These are phyloP conservation scores for Staurois parvus DNA, from an alignment of 2,797 vertebrate species.

Conservation along the genomic window DNA sequence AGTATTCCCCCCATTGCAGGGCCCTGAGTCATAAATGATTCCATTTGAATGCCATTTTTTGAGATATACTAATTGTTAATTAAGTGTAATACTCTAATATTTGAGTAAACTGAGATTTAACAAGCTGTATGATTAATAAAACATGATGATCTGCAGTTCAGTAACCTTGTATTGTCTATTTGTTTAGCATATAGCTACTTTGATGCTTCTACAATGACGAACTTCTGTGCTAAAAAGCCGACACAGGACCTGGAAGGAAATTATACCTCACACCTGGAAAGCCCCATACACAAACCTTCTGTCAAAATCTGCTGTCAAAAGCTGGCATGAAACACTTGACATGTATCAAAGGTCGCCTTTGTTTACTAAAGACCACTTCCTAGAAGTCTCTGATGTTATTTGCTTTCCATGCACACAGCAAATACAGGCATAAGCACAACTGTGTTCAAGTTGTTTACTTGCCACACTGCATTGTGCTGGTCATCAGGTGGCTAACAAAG, in stretches of 20 bases:
- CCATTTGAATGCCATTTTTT: no score
- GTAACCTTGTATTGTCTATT: background rate
- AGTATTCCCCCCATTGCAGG: no score
- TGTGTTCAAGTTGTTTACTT: background rate
- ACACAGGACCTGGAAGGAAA: background rate
- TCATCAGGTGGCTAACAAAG: background rate
- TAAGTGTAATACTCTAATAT: no score
- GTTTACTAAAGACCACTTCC: conserved; percentile 13
- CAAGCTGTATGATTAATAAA: no score
- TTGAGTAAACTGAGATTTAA: no score
- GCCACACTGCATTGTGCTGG: background rate
- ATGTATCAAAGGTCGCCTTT: background rate
- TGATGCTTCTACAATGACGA: background rate
- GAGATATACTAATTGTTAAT: no score
- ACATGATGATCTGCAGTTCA: no score
- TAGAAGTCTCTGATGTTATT: conserved; percentile 8
- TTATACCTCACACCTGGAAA: conserved; percentile 3
- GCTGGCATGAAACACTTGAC: conserved; percentile 4
- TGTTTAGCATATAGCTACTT: background rate
- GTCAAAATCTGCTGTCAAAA: background rate
- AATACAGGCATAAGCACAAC: conserved; percentile 12
- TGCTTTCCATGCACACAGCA: conserved; percentile 7
- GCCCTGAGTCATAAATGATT: no score
- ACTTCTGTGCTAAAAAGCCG: background rate
- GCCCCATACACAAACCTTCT: background rate